Evolutionary conservation across 2,113 vertebrate species (phyloP).

Genomic region (Eublepharis macularius): DNA sequence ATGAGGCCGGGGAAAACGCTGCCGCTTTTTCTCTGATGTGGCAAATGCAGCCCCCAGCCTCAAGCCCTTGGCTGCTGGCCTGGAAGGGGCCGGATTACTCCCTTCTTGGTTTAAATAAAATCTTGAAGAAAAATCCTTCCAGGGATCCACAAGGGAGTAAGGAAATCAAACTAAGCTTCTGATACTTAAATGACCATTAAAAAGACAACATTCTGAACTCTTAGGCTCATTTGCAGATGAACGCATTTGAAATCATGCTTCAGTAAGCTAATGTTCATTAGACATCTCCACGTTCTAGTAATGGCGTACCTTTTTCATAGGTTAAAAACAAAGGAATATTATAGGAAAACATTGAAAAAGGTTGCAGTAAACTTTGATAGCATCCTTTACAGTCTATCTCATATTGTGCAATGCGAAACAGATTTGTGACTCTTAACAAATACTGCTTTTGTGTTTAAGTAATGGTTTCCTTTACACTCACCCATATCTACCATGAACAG

Average conservation of each 20-base stretch:
- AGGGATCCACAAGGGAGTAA: background rate
- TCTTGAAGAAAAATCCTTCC: slow-evolving; percentile 26
- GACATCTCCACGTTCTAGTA: slow-evolving; percentile 14
- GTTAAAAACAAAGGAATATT: slow-evolving; percentile 19
- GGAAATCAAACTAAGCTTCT: slow-evolving; percentile 18
- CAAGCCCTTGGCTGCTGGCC: no score
- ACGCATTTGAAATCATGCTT: slow-evolving; percentile 34
- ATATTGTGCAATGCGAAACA: background rate
- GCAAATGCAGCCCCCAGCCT: no score
- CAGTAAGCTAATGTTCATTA: slow-evolving; percentile 40
- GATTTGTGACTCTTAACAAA: background rate
- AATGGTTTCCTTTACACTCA: slow-evolving; percentile 30
- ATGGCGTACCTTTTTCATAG: background rate
- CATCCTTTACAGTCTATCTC: background rate
- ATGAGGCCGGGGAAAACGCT: no score
- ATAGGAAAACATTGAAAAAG: background rate
- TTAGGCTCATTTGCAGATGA: slow-evolving; percentile 35
- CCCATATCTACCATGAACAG: slow-evolving; percentile 3
- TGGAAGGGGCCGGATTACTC: no score
- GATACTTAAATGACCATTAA: slow-evolving; percentile 31
- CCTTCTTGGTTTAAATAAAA: slow-evolving; percentile 15
- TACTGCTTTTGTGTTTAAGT: slow-evolving; percentile 27
- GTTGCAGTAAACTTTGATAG: background rate
- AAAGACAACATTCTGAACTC: slow-evolving; percentile 31
- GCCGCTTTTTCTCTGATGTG: no score